These are phyloP conservation scores for Philereme transversata DNA, from an alignment of 2,888 invertebrate genomes.

Conservation along the genomic window DNA sequence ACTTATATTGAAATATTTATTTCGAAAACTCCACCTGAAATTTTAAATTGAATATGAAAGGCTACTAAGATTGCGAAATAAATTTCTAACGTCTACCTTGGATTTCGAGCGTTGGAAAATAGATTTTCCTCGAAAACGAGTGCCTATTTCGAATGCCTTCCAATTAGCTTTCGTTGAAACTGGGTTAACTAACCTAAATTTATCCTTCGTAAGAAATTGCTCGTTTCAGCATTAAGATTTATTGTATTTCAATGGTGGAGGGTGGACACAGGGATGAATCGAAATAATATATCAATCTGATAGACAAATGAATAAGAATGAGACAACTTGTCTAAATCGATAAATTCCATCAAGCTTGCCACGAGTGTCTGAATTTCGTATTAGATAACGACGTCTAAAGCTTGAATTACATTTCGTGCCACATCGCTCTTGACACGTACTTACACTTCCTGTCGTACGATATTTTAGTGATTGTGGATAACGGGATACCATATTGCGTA, in stretches of 20 bases:
- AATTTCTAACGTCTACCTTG: conserved; percentile 17
- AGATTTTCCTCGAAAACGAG: conserved; percentile 21
- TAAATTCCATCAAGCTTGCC: conserved; percentile 20
- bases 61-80: conserved; percentile 11
- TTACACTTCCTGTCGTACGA: not conserved
- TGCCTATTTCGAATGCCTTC: conserved; percentile 21
- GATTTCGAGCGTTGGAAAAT: conserved; percentile 25
- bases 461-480: no score
- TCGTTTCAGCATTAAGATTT: conserved; percentile 35
- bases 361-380: conserved; percentile 11
- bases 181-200: conserved; percentile 30
- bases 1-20: not conserved
- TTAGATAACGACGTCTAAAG: conserved; percentile 11
- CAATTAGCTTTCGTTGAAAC: conserved; percentile 29
- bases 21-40: conserved; percentile 2
- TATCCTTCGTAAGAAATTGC: conserved; percentile 23
- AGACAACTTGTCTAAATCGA: conserved; percentile 31
- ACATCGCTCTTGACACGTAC: conserved; percentile 4
- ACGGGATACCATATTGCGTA: no score
- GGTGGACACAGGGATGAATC: conserved; percentile 25
- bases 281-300: conserved; percentile 32
- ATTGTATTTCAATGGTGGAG: conserved; percentile 26
- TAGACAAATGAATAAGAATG: conserved; percentile 34
- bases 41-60: conserved; percentile 7
- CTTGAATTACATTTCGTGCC: conserved; percentile 9